Evolutionary conservation across 2,888 invertebrate species (phyloP), one percentile per base, ranked within the genome.

Genomic region (Cyclophora punctaria): DNA sequence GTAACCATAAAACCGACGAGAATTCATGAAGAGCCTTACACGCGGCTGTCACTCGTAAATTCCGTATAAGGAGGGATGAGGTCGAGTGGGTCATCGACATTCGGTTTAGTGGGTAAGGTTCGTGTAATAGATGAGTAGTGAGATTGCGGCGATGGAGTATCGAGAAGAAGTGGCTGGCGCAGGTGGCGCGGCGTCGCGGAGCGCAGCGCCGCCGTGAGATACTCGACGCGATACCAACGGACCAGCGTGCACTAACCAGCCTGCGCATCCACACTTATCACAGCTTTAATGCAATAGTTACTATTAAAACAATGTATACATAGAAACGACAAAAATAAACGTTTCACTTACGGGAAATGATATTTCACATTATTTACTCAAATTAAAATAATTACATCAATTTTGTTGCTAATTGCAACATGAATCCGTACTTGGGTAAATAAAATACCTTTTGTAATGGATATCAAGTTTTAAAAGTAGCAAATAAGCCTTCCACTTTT

Each of bases 121-220:
- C 69, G 69, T 69, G 76, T 76, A 80, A 81, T 75, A 83, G 83
- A 83, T 82, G 80, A 78, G 75, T 75, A 69, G 73, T 66, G 72
- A 73, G 83, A 85, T 81, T 78, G 79, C 63, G 63, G 66, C 67
- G 83, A 86, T 85, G 83, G 81, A 77, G 66, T 71, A 75, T 75
- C 73, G 67, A 67, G 74, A 20, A 20, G 20, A 20, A 20, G 75
- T 71, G 68, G 73, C 60, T 5, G 37, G 37, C 5, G 37, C 37
- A 37, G 37, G 37, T 5, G 4, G 4, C 37, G 37, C 37, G 37
- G 4, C 37, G 37, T 20, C 37, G 37, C 37, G 86, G 87, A 85
- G 80, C 85, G 84, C 83, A 69, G 75, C 74, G 78, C 68, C 78
- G 78, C 78, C 84, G 83, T 84, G 83, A 86, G 84, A 86, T 84